These are phyloP conservation scores for Agrochola circellaris DNA, from an alignment of 2,888 invertebrate species.

Conservation along the genomic window DNA sequence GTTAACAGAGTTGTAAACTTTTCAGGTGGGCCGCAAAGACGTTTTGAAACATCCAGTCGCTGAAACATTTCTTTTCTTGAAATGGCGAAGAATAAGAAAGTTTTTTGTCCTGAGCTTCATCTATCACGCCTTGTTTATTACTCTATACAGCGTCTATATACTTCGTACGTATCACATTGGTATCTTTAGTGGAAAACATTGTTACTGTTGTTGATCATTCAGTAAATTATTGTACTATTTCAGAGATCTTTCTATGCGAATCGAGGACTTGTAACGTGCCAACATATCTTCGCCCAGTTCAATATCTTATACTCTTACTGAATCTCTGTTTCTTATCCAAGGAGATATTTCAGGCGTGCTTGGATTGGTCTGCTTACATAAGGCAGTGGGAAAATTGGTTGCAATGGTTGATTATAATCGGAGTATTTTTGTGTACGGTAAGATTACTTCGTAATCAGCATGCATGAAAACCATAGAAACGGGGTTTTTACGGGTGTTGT, in stretches of 20 bases:
- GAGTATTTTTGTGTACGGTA: constrained; percentile 93
- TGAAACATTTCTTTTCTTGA: constrained; percentile 95
- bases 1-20: constrained; percentile 24
- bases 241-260: constrained; percentile 90
- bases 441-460: constrained; percentile 60
- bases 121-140: constrained; percentile 94
- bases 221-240: constrained; percentile 62
- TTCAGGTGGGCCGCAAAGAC: constrained; percentile 93
- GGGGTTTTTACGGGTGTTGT: no score
- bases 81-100: constrained; percentile 95
- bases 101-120: constrained; percentile 95
- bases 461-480: no score
- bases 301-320: constrained; percentile 92
- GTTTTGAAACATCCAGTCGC: constrained; percentile 96
- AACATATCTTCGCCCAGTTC: constrained; percentile 85
- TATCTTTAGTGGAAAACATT: background rate
- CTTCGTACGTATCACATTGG: constrained; percentile 87
- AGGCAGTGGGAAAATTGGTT: constrained; percentile 96
- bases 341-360: constrained; percentile 95
- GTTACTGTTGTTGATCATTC: background rate
- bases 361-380: constrained; percentile 93
- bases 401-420: constrained; percentile 94
- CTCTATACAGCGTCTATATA: constrained; percentile 94
- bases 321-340: constrained; percentile 92
- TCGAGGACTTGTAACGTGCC: constrained; percentile 83